Evolutionary conservation across 2,797 vertebrate genomes (phyloP).

Genomic region (Podarcis siculus): DNA sequence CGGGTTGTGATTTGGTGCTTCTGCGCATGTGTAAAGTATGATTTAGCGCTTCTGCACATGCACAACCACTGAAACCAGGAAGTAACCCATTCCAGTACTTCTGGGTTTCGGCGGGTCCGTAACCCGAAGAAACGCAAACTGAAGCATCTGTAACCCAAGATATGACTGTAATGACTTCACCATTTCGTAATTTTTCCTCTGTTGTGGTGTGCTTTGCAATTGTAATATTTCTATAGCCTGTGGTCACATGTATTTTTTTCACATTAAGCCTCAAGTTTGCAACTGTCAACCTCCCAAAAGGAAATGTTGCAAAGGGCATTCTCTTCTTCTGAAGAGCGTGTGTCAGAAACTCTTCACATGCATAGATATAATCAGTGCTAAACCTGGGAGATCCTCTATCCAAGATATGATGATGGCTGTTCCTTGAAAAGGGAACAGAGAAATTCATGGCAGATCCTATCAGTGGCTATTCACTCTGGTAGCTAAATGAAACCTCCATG

Average conservation of each 20-base stretch:
- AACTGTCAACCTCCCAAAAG: conserved; percentile 9
- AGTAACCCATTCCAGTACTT: too few species aligned
- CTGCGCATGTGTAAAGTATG: too few species aligned
- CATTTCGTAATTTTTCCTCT: not conserved
- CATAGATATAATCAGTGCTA: not conserved
- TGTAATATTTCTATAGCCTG: conserved; percentile 17
- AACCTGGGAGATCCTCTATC: not conserved
- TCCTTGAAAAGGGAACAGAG: too few species aligned
- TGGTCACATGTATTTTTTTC: not conserved
- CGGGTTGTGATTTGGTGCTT: too few species aligned
- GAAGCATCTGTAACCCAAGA: too few species aligned
- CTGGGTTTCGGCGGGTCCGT: too few species aligned
- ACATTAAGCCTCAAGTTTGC: accelerated
- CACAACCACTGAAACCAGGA: too few species aligned
- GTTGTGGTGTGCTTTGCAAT: conserved; percentile 40
- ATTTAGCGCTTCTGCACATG: too few species aligned
- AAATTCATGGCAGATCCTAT: not conserved
- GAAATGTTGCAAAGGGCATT: not conserved
- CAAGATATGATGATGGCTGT: not conserved
- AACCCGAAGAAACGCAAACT: too few species aligned
- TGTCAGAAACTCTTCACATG: not conserved
- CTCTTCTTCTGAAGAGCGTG: not conserved
- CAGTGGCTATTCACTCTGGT: not conserved
- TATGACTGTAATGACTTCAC: not conserved
- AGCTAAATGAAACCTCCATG: not conserved